Base-by-base conservation (phyloP, 2,113 vertebrate genomes). In the Garra rufa region DNA sequence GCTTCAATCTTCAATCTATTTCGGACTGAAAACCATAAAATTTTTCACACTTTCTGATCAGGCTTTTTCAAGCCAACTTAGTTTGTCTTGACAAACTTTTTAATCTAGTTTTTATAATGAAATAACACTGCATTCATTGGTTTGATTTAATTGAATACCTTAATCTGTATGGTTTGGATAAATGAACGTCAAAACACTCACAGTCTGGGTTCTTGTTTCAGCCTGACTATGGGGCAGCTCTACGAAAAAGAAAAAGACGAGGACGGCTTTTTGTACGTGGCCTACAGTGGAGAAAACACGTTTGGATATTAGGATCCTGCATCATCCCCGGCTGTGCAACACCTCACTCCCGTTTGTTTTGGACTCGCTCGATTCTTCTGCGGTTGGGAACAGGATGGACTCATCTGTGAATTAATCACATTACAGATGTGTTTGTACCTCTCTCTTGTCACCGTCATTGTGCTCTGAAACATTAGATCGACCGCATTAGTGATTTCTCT, bases 231-330 rank as follows among this genome's bases (percentile, higher is more conserved):
- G 97, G 97, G 97, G 91, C 98, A 98, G 88, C 96, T 99, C 88
- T 99, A 99, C 14, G 97, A 99, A 91, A 98, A 99, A 91, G 97
- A 99, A 91, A 97, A 97, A 91, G 98, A 99, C 59, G 97, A 99
- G 90, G 98, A 99, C 52, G 98, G 97, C 88, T 99, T 99, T 92
- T 95, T 99, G 90, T 99, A 99, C 3, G 97, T 99, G 93, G 98
- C 97, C 88, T 99, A 99, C 96, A 99, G 97, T 46, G 97, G 97
- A 90, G 98, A 99, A 89, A 99, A 99, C 93, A 99, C 98, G 4
- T 99, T 99, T 76, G 98, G 98, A 90, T 93, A 92, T 91, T 94
- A 92, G 85, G 77, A n/a, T 89, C 91, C 89, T 88, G 85, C 87
- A 89, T 63, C 30, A 19, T 59, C 61, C 17, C 59, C 9, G 0